phyloP scores from a whole-genome alignment of 1,140 invertebrate species.

The Meloidogyne floridensis region DNA sequence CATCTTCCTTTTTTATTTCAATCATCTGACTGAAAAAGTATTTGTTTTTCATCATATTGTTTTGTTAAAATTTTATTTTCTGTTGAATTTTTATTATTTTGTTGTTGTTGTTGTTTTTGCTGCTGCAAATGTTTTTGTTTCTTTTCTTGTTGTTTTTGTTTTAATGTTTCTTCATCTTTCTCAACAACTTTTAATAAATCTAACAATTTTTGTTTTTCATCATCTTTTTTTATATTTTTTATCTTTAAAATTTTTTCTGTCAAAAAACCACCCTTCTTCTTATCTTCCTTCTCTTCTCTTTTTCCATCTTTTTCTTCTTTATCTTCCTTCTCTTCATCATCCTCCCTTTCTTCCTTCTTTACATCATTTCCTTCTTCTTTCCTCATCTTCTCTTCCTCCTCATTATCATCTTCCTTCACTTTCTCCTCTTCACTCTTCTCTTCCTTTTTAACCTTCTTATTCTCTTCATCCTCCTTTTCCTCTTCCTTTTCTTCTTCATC shows the following conservation, averaged over 20 bases:
- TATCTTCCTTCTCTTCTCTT: background rate
- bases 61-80: no score
- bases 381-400: background rate
- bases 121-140: background rate
- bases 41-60: no score
- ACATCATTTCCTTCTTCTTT: background rate
- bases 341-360: background rate
- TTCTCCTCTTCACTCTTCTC: background rate
- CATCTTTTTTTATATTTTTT: background rate
- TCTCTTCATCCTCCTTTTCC: background rate
- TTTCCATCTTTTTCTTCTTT: constrained; percentile 1
- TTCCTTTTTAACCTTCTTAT: background rate
- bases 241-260: no score
- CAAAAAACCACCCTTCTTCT: no score
- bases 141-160: background rate
- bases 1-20: no score
- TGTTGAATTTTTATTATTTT: no score
- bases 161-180: background rate
- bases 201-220: constrained; percentile 2
- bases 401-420: background rate
- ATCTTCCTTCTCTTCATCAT: background rate
- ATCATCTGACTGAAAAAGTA: no score
- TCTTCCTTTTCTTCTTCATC: background rate
- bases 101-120: no score
- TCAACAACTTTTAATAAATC: constrained; percentile 3